Percentiles rank a stretch among this genome's conserved stretches.
These are phyloP conservation scores for Chaetorhynchus papuensis DNA, from an alignment of 2,113 vertebrate species.

Conservation along the genomic window DNA sequence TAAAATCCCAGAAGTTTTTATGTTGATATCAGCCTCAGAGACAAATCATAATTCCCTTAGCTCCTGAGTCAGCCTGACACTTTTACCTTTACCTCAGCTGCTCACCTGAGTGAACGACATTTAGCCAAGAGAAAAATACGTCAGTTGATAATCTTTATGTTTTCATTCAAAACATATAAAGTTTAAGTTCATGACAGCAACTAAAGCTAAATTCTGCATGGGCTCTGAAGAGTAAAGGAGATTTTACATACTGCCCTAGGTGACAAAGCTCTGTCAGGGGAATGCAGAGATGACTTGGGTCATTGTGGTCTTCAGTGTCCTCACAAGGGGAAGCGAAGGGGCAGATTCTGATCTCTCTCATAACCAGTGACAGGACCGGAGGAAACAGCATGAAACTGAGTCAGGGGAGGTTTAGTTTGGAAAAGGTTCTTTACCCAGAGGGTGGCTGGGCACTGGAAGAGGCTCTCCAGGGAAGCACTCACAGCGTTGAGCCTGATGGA, in stretches of 20 bases:
- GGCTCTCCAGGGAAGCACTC: not conserved
- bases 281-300: not conserved
- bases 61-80: not conserved
- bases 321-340: rapidly evolving
- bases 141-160: not conserved
- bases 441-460: not conserved
- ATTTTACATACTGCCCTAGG: not conserved
- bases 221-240: not conserved
- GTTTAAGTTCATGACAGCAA: not conserved
- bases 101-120: not conserved
- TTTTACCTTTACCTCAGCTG: not conserved
- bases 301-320: no score
- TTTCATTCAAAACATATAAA: not conserved
- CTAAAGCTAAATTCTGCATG: not conserved
- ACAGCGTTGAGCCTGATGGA: not conserved
- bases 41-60: not conserved
- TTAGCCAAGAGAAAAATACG: not conserved
- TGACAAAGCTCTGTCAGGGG: not conserved
- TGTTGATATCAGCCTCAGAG: not conserved
- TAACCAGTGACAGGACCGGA: not conserved
- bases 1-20: slow-evolving; percentile 38
- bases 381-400: not conserved
- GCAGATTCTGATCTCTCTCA: not conserved
- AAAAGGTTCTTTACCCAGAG: not conserved
- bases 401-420: not conserved